Conservation (phyloP, 2,888 invertebrate genomes). For the Leuctra nigra region DNA sequence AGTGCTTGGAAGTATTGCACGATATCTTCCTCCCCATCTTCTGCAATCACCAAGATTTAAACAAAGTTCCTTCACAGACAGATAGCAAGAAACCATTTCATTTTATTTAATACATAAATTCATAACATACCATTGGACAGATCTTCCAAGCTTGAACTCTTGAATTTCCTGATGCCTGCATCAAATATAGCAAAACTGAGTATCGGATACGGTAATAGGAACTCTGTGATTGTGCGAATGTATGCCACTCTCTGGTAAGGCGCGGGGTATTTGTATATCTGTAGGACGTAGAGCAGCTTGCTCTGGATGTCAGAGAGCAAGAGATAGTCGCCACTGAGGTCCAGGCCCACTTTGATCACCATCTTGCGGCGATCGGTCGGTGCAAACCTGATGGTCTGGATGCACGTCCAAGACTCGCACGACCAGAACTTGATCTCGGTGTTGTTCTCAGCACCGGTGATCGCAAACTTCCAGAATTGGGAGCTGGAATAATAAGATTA, state of each 20-base stretch:
- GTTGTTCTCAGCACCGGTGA: slow-evolving; percentile 87
- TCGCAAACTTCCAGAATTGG: slow-evolving; percentile 92
- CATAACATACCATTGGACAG: slow-evolving; percentile 40
- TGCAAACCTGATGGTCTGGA: slow-evolving; percentile 76
- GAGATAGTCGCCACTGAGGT: slow-evolving; percentile 72
- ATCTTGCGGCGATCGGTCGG: slow-evolving; percentile 36
- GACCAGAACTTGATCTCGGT: slow-evolving; percentile 90
- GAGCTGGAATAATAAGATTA: slow-evolving; percentile 43
- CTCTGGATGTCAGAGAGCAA: slow-evolving; percentile 82
- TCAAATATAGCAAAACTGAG: slow-evolving; percentile 84
- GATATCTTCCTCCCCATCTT: slow-evolving; percentile 48
- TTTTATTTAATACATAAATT: too few relatives aligned
- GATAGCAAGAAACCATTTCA: too few relatives aligned
- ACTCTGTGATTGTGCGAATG: slow-evolving; percentile 74
- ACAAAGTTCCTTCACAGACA: too few relatives aligned
- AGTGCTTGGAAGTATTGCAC: slow-evolving; percentile 41
- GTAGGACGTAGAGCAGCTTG: slow-evolving; percentile 75
- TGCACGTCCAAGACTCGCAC: slow-evolving; percentile 89
- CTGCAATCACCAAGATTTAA: too few relatives aligned
- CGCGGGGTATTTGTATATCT: slow-evolving; percentile 53
- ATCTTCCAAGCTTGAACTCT: slow-evolving; percentile 46
- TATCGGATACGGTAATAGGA: slow-evolving; percentile 78
- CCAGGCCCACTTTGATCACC: slow-evolving; percentile 61
- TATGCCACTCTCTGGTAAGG: slow-evolving; percentile 44
- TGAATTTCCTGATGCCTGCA: slow-evolving; percentile 52